These are phyloP conservation scores for Babyrousa celebensis DNA, from an alignment of 2,797 vertebrate species.

Conservation along the genomic window DNA sequence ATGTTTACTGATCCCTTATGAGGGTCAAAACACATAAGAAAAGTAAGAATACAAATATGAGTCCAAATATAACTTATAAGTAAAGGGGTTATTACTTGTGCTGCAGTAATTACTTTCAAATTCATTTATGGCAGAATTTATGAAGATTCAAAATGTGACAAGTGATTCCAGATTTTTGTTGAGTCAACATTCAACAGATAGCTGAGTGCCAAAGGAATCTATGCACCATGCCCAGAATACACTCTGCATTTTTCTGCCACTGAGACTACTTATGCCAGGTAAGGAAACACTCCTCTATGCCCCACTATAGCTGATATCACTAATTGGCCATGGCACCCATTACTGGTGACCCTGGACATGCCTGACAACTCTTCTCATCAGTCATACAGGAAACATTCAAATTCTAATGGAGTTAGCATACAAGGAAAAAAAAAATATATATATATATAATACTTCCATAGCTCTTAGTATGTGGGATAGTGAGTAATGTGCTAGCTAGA, in stretches of 20 bases:
- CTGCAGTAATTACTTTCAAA: slow-evolving; percentile 51
- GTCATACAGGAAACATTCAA: background rate
- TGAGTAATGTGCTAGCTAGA: background rate
- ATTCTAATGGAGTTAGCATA: background rate
- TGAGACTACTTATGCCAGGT: background rate
- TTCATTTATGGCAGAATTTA: slow-evolving; percentile 24
- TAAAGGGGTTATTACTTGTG: background rate
- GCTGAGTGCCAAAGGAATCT: slow-evolving; percentile 63
- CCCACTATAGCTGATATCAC: background rate
- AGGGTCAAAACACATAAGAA: background rate
- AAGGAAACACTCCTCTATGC: background rate
- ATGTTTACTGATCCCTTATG: background rate
- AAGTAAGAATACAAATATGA: slow-evolving; percentile 24
- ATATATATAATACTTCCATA: background rate
- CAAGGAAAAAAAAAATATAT: background rate
- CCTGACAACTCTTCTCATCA: slow-evolving; percentile 22
- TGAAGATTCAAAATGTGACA: slow-evolving; percentile 60
- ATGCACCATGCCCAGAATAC: slow-evolving; percentile 52
- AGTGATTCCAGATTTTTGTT: slow-evolving; percentile 59
- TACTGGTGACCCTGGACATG: background rate
- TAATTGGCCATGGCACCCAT: background rate
- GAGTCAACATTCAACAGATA: slow-evolving; percentile 65
- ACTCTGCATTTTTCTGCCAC: slow-evolving; percentile 44
- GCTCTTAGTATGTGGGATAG: background rate
- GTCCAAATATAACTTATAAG: slow-evolving; percentile 51